These are phyloP conservation scores for Drosophila neocordata DNA, from an alignment of 1,140 invertebrate species.

Conservation along the genomic window DNA sequence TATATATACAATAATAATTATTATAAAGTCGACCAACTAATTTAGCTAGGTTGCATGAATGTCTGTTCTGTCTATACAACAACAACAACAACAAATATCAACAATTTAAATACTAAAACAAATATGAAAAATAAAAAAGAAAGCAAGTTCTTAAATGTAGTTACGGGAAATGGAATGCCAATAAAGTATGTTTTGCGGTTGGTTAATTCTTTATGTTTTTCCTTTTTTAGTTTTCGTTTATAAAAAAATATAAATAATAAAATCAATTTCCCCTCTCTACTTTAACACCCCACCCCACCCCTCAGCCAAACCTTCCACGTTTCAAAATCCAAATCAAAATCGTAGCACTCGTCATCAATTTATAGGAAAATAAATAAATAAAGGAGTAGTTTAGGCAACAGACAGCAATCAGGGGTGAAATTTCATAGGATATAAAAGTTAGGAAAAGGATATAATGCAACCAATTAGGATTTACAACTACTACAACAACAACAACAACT, in stretches of 20 bases:
- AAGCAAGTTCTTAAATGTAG: slow-evolving; percentile 22
- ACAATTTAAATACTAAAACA: neutral
- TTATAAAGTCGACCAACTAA: slow-evolving; percentile 1
- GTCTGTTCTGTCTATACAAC: slow-evolving; percentile 8
- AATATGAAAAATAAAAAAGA: neutral
- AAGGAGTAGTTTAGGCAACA: too few relatives aligned
- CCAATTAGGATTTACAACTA: too few relatives aligned
- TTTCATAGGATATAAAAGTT: slow-evolving; percentile 5
- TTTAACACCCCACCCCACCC: neutral
- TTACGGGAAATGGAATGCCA: slow-evolving; percentile 16
- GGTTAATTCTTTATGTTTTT: slow-evolving; percentile 41
- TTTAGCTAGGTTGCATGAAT: slow-evolving; percentile 7
- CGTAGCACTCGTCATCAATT: slow-evolving; percentile 40
- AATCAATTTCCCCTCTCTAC: slow-evolving; percentile 35
- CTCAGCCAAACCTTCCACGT: neutral
- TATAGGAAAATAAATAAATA: too few relatives aligned
- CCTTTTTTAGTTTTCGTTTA: slow-evolving; percentile 42
- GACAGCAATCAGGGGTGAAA: neutral
- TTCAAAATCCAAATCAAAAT: slow-evolving; percentile 11
- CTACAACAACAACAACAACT: too few relatives aligned
- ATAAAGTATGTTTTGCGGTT: slow-evolving; percentile 40
- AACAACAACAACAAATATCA: neutral
- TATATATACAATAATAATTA: slow-evolving; percentile 4
- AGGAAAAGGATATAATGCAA: too few relatives aligned
- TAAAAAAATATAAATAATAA: neutral